Conservation (phyloP, 2,797 vertebrate genomes). For the Muraenolepis orangiensis region DNA sequence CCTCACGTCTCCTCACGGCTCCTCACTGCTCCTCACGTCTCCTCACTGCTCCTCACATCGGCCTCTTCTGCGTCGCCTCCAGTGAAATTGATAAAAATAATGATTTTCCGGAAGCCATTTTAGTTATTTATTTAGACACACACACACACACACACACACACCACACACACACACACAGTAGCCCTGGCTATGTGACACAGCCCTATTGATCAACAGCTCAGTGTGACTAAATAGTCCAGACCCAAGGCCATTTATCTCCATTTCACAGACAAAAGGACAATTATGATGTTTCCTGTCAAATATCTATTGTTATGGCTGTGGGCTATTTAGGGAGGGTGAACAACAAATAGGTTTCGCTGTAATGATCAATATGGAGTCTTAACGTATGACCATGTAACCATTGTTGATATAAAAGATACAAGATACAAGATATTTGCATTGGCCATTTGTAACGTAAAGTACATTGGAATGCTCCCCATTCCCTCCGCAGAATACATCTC, state of each 20-base stretch:
- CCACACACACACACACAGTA: constrained; percentile 3
- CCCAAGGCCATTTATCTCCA: not conserved
- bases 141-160: not conserved
- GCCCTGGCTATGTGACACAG: constrained; percentile 41
- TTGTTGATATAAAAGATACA: too few relatives aligned
- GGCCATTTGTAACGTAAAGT: too few relatives aligned
- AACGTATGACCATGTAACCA: too few relatives aligned
- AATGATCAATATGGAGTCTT: not conserved
- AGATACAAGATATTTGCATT: too few relatives aligned
- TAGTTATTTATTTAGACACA: not conserved
- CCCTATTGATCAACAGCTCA: constrained; percentile 52
- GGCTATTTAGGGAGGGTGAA: not conserved
- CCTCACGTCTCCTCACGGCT: too few relatives aligned
- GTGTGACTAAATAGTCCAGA: constrained; percentile 44
- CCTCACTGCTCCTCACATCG: not conserved
- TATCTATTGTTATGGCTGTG: constrained; percentile 27
- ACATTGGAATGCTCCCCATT: too few relatives aligned
- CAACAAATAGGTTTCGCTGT: not conserved
- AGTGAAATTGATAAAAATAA: not conserved
- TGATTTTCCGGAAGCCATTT: not conserved
- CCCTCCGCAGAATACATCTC: too few relatives aligned
- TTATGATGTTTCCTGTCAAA: constrained; percentile 30
- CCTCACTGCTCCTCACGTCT: too few relatives aligned
- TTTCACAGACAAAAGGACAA: not conserved
- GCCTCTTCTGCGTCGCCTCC: not conserved